Percentiles rank a stretch among this genome's conserved stretches.
These are phyloP conservation scores for Cataglyphis livida DNA, from an alignment of 2,888 invertebrate species.

Conservation along the genomic window DNA sequence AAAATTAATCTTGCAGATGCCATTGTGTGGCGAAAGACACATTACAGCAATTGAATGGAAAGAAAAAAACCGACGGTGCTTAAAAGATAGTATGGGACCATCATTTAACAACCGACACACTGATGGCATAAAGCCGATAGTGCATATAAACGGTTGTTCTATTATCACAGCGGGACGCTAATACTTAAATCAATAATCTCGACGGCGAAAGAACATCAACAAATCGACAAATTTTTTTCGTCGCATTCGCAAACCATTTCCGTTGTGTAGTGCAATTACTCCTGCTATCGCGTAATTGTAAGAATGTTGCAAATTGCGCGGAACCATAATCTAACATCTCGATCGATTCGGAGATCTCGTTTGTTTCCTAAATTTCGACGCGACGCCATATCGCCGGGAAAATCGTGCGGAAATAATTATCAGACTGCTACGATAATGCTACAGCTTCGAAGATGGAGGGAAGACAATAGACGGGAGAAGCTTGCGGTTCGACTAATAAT, in stretches of 20 bases:
- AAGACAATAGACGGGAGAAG: slow-evolving; percentile 37
- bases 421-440: slow-evolving; percentile 64
- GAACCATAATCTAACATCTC: slow-evolving; percentile 13
- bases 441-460: slow-evolving; percentile 47
- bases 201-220: slow-evolving; percentile 38
- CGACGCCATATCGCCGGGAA: slow-evolving; percentile 61
- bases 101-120: slow-evolving; percentile 64
- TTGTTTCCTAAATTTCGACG: slow-evolving; percentile 59
- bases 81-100: slow-evolving; percentile 64
- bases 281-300: slow-evolving; percentile 16
- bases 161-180: slow-evolving; percentile 76
- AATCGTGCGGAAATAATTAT: slow-evolving; percentile 79
- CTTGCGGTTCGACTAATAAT: slow-evolving; percentile 42
- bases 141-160: slow-evolving; percentile 69
- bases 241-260: slow-evolving; percentile 13
- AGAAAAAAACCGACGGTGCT: not conserved
- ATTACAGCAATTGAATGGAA: slow-evolving; percentile 27
- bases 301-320: slow-evolving; percentile 1
- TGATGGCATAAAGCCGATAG: slow-evolving; percentile 57
- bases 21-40: slow-evolving; percentile 41
- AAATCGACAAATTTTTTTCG: slow-evolving; percentile 58
- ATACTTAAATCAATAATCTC: slow-evolving; percentile 80
- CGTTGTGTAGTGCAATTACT: slow-evolving; percentile 13
- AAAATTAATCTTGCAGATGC: slow-evolving; percentile 64
- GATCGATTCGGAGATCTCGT: slow-evolving; percentile 56